Conservation (phyloP, 2,797 vertebrate species). For the Prionace glauca region DNA sequence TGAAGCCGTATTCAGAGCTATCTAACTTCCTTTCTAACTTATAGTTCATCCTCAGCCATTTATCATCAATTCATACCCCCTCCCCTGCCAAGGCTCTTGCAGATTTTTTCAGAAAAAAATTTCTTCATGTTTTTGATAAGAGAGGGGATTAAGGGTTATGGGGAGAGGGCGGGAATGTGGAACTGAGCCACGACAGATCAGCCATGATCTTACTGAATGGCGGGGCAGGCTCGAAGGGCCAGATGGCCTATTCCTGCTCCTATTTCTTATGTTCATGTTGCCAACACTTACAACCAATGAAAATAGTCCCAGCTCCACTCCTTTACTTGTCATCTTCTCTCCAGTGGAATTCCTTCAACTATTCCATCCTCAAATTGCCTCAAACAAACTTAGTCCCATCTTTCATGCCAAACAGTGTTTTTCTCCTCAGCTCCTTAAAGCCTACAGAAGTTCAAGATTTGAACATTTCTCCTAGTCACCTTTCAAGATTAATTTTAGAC, state of each 20-base stretch:
- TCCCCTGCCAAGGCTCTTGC: not conserved
- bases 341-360: not conserved
- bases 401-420: not conserved
- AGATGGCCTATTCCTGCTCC: too few relatives aligned
- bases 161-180: too few relatives aligned
- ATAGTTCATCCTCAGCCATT: not conserved
- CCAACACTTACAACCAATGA: not conserved
- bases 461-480: not conserved
- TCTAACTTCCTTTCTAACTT: not conserved
- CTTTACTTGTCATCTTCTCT: not conserved
- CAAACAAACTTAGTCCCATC: not conserved
- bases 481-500: not conserved
- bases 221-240: too few relatives aligned
- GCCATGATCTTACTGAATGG: too few relatives aligned
- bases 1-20: not conserved
- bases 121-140: too few relatives aligned
- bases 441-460: not conserved
- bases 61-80: not conserved
- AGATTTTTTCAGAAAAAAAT: not conserved
- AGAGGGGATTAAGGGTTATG: too few relatives aligned
- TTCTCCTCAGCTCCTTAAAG: not conserved
- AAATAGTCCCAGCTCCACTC: not conserved
- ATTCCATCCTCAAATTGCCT: not conserved
- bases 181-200: too few relatives aligned
- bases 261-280: not conserved